phyloP scores from a whole-genome alignment of 1,140 invertebrate genomes.

The Planococcus citri region DNA sequence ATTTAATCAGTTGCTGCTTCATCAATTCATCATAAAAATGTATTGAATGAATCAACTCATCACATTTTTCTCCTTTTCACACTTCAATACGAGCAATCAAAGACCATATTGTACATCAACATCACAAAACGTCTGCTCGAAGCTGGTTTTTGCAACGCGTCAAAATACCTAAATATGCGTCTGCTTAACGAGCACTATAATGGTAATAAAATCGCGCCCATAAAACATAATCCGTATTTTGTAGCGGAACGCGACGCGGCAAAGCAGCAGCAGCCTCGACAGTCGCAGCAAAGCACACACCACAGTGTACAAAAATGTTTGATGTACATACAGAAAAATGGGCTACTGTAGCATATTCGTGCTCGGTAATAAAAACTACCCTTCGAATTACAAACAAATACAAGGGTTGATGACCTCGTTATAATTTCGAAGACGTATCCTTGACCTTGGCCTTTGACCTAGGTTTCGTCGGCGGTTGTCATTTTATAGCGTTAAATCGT shows the following conservation, averaged over 20 bases:
- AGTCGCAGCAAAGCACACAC: no score
- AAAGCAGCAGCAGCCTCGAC: no score
- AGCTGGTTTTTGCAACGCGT: no score
- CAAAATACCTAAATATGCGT: not conserved
- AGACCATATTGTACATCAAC: no score
- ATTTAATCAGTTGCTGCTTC: no score
- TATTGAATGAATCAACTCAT: no score
- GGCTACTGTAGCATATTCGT: not conserved
- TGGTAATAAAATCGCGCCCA: not conserved
- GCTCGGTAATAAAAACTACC: not conserved
- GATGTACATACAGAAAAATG: not conserved
- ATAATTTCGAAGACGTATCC: not conserved
- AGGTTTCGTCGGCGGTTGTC: not conserved
- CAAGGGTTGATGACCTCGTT: not conserved
- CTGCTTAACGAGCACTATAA: not conserved
- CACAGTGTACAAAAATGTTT: no score
- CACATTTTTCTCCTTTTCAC: no score
- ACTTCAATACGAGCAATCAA: no score
- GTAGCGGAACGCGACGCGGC: no score
- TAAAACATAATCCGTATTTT: not conserved
- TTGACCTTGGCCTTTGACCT: slow-evolving; percentile 1
- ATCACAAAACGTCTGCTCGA: no score
- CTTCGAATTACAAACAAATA: not conserved
- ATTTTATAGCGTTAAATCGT: not conserved
- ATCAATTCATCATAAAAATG: no score